Evolutionary conservation across 2,888 invertebrate genomes (phyloP).

Genomic region (Plagodis pulveraria): DNA sequence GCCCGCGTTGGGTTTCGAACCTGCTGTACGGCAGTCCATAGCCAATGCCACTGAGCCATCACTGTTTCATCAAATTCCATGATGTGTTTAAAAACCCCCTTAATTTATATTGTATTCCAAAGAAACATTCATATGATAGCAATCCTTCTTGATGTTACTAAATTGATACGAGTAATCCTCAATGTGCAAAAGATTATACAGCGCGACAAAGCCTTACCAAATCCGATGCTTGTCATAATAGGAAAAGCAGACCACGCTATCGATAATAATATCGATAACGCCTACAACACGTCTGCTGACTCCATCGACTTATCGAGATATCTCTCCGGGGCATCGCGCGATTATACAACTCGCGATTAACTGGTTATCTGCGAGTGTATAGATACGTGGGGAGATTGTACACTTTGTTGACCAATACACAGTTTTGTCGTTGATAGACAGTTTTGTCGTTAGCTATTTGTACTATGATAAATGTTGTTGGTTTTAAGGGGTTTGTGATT

Average conservation of each 20-base stretch:
- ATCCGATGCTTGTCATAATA: slow-evolving; percentile 24
- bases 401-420: slow-evolving; percentile 6
- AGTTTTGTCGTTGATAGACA: neutral
- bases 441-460: too few relatives aligned
- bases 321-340: slow-evolving; percentile 59
- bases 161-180: slow-evolving; percentile 1
- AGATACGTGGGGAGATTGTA: slow-evolving; percentile 39
- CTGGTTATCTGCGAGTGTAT: slow-evolving; percentile 51
- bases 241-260: slow-evolving; percentile 26
- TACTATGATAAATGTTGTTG: too few relatives aligned
- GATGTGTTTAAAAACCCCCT: too few relatives aligned
- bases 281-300: slow-evolving; percentile 58
- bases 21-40: too few relatives aligned
- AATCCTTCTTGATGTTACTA: neutral
- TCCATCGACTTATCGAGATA: slow-evolving; percentile 40
- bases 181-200: slow-evolving; percentile 4
- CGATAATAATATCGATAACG: slow-evolving; percentile 40
- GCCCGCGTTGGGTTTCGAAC: too few relatives aligned
- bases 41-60: too few relatives aligned
- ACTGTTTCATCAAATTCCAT: too few relatives aligned
- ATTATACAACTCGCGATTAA: slow-evolving; percentile 53
- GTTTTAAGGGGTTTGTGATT: too few relatives aligned
- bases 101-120: too few relatives aligned
- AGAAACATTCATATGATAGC: too few relatives aligned
- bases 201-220: slow-evolving; percentile 18